Evolutionary conservation across 2,888 invertebrate species (phyloP).

Genomic region (Tipula confusa): DNA sequence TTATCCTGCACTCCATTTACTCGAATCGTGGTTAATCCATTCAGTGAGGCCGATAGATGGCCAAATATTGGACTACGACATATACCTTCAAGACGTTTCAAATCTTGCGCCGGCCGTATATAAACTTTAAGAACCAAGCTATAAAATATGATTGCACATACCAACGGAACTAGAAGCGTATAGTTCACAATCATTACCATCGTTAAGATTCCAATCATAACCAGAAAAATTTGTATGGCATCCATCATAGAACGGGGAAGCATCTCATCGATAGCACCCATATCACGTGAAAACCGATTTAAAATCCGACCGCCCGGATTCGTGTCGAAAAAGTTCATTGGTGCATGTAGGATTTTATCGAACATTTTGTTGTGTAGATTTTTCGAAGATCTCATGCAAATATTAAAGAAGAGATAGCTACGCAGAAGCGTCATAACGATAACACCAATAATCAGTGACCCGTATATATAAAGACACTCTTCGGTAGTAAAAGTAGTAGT

Average conservation of each 20-base stretch:
- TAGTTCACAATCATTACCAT: conserved; percentile 68
- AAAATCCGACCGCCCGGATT: conserved; percentile 74
- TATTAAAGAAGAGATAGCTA: conserved; percentile 65
- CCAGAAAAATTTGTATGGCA: conserved; percentile 51
- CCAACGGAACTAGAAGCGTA: conserved; percentile 61
- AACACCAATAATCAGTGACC: conserved; percentile 35
- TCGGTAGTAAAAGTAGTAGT: conserved; percentile 35
- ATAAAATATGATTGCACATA: conserved; percentile 61
- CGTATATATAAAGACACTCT: conserved; percentile 48
- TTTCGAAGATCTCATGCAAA: conserved; percentile 70
- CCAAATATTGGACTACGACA: conserved; percentile 88
- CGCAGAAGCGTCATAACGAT: conserved; percentile 50
- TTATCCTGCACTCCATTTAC: conserved; percentile 67
- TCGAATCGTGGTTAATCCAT: conserved; percentile 82
- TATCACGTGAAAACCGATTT: conserved; percentile 73
- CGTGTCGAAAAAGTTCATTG: conserved; percentile 79
- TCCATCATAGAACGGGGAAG: conserved; percentile 55
- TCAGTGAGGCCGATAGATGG: conserved; percentile 79
- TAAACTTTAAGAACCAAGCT: conserved; percentile 62
- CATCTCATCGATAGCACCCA: conserved; percentile 59
- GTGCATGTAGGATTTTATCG: conserved; percentile 65
- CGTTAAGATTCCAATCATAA: conserved; percentile 71
- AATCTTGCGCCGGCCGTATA: conserved; percentile 66
- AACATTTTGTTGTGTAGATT: conserved; percentile 84
- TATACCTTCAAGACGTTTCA: conserved; percentile 68